Conservation (phyloP, 2,113 vertebrate species). For the Chloebia gouldiae region DNA sequence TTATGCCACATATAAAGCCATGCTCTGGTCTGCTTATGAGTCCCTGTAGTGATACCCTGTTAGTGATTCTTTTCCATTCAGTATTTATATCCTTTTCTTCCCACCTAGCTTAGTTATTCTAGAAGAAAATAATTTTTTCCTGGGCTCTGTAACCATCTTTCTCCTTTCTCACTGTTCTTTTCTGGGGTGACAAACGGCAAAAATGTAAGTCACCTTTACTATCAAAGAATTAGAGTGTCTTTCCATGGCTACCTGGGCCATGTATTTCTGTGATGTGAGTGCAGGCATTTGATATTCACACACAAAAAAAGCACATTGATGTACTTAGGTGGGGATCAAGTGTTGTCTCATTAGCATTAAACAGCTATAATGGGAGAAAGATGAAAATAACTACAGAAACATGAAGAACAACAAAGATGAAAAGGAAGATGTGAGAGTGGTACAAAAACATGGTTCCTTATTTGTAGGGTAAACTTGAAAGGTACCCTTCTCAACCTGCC, state of each 20-base stretch:
- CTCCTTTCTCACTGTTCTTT: background rate
- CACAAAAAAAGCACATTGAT: background rate
- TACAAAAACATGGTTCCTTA: background rate
- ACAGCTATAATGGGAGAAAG: background rate
- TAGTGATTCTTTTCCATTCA: background rate
- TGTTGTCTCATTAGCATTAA: background rate
- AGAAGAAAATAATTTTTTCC: background rate
- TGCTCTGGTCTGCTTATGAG: background rate
- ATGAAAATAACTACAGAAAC: slow-evolving; percentile 38
- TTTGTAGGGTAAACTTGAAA: slow-evolving; percentile 26
- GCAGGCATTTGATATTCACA: background rate
- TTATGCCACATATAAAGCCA: background rate
- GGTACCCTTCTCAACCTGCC: background rate
- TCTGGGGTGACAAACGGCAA: background rate
- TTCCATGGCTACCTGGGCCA: background rate
- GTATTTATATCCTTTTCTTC: background rate
- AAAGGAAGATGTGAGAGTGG: background rate
- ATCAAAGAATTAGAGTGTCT: background rate
- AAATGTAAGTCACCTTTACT: background rate
- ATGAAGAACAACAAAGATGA: slow-evolving; percentile 20
- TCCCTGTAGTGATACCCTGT: background rate
- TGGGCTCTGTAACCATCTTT: background rate
- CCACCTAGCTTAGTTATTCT: background rate
- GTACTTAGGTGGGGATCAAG: background rate
- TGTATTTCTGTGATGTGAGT: background rate